Base-by-base conservation (phyloP, 2,797 vertebrate genomes). In the Buphagus erythrorhynchus region DNA sequence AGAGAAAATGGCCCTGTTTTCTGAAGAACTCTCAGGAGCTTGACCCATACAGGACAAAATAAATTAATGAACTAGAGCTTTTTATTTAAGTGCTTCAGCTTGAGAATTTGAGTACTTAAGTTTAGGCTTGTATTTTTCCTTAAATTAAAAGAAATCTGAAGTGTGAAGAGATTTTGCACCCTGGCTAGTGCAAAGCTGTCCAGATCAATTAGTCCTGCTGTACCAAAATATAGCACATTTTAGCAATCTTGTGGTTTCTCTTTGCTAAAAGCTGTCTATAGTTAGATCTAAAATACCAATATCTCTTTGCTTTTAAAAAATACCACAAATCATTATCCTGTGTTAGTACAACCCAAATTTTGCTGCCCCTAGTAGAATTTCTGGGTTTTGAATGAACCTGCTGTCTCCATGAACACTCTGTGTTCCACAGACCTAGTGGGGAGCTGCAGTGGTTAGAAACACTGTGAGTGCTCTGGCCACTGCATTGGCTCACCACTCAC, bases 241-340 rank as follows among this genome's bases (percentile, higher is more conserved):
- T 66, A 79, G 21, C 29, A 66, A 33, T 49, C 16, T 63, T 1
- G 0, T 73, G 52, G 1, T 6, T 55, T 75, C 85, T 25, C 58
- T 81, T 71, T 76, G 10, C 65, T 82, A 55, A 81, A 93, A 90
- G 13, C 21, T 76, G 24, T 46, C 35, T 77, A 49, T 45, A 74
- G 42, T 66, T 77, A 72, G 36, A 68, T 65, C 54, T 81, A 45
- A 92, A 84, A 73, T 42, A 76, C 11, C 17, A 29, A 28, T 59
- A 90, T 28, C 17, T 57, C 48, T 90, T 63, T 62, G 28, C 14
- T 82, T 79, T 73, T 65, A 49, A 29, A 81, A 88, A 87, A 73
- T 36, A 67, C 12, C 10, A 45, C 20, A 72, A 61, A 25, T 48
- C 22, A 61, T 42, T 40, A 67, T 48, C 67, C 36, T 80, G 40